Percentiles rank a stretch among this genome's conserved stretches.
These are phyloP conservation scores for Hypsopygia costalis DNA, from an alignment of 2,888 invertebrate genomes.

Conservation along the genomic window DNA sequence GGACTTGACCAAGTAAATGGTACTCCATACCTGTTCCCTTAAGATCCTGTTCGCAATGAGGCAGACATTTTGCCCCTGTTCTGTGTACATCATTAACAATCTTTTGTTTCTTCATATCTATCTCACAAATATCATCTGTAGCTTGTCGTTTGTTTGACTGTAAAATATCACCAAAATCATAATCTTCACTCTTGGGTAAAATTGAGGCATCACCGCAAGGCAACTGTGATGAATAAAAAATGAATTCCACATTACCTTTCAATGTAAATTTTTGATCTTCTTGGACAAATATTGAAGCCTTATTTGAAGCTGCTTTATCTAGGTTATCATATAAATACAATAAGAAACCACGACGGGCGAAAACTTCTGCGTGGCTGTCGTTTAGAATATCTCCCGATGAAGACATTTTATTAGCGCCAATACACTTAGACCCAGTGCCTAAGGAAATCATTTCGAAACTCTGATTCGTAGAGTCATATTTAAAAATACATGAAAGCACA, in stretches of 20 bases:
- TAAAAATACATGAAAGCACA: slow-evolving; percentile 86
- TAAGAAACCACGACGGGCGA: slow-evolving; percentile 91
- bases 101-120: slow-evolving; percentile 35
- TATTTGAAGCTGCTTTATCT: slow-evolving; percentile 42
- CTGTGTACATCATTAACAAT: slow-evolving; percentile 74
- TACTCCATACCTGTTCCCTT: slow-evolving; percentile 79
- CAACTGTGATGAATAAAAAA: slow-evolving; percentile 92
- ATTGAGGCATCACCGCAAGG: slow-evolving; percentile 98
- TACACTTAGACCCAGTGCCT: slow-evolving; percentile 95
- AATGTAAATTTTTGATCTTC: slow-evolving; percentile 64
- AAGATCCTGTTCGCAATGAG: slow-evolving; percentile 77
- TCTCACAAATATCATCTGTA: slow-evolving; percentile 29
- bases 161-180: slow-evolving; percentile 49
- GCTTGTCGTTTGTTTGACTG: slow-evolving; percentile 35
- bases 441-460: slow-evolving; percentile 85
- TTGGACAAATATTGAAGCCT: slow-evolving; percentile 47
- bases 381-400: slow-evolving; percentile 86
- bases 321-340: slow-evolving; percentile 87
- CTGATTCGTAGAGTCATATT: slow-evolving; percentile 54
- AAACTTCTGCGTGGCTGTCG: slow-evolving; percentile 96
- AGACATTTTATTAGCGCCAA: slow-evolving; percentile 86
- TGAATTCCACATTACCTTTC: slow-evolving; percentile 83
- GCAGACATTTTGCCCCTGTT: slow-evolving; percentile 95
- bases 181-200: slow-evolving; percentile 76
- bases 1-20: slow-evolving; percentile 85